phyloP scores from a whole-genome alignment of 2,888 invertebrate species.

The Sipha maydis region DNA sequence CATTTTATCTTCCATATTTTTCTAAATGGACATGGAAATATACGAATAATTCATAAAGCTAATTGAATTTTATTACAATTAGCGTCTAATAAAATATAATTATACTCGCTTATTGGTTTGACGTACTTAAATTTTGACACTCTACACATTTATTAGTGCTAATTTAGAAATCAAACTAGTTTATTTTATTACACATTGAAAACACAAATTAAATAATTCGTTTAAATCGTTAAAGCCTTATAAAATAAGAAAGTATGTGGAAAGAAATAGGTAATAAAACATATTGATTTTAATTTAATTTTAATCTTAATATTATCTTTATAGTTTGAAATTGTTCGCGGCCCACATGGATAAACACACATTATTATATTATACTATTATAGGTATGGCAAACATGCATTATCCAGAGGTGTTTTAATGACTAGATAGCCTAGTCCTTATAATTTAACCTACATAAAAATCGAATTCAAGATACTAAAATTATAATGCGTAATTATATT shows the following conservation, averaged over 20 bases:
- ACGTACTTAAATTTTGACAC: too few species aligned
- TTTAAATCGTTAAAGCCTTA: background rate
- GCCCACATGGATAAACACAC: background rate
- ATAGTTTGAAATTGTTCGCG: background rate
- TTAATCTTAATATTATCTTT: background rate
- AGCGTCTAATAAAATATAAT: too few species aligned
- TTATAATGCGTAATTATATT: background rate
- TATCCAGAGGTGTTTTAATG: background rate
- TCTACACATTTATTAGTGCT: background rate
- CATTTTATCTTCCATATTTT: too few species aligned
- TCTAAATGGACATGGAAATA: too few species aligned
- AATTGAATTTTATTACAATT: too few species aligned
- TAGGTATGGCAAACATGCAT: background rate
- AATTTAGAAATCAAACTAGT: background rate
- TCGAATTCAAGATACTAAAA: background rate
- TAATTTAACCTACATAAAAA: background rate
- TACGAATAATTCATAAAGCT: too few species aligned
- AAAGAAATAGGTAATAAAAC: background rate
- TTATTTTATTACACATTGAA: background rate
- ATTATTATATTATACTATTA: background rate
- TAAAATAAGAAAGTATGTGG: background rate
- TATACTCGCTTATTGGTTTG: too few species aligned
- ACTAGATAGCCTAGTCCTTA: background rate
- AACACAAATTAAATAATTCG: background rate
- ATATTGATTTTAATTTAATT: conserved; percentile 3